phyloP scores from a whole-genome alignment of 1,140 invertebrate genomes.

The Sweltsa coloradensis region DNA sequence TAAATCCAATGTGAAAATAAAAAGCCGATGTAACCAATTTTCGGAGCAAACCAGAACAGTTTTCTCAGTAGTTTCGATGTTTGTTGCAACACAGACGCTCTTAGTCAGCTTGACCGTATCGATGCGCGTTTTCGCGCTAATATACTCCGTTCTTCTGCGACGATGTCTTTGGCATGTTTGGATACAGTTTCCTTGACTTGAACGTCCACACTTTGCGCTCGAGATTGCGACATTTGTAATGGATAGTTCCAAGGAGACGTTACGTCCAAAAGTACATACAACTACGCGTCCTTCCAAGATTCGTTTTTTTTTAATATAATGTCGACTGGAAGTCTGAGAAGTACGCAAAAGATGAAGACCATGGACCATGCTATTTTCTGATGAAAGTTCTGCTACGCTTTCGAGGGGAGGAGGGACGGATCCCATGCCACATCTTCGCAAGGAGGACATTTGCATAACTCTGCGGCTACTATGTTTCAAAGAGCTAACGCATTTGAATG shows the following conservation, averaged over 20 bases:
- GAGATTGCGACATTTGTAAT: too few species aligned
- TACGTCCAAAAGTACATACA: too few species aligned
- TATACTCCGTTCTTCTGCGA: constrained; percentile 77
- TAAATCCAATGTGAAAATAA: constrained; percentile 90
- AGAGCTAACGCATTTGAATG: constrained; percentile 39
- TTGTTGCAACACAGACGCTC: constrained; percentile 64
- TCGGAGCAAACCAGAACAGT: constrained; percentile 46
- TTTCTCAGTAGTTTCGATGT: constrained; percentile 77
- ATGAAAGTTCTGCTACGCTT: constrained; percentile 55
- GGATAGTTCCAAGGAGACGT: constrained; percentile 24
- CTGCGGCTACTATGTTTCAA: constrained; percentile 47
- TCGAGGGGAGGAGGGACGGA: constrained; percentile 52
- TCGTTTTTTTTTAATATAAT: too few species aligned
- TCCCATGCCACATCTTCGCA: constrained; percentile 46
- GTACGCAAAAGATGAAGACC: constrained; percentile 30
- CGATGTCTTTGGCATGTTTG: constrained; percentile 88
- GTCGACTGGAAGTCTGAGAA: constrained; percentile 41
- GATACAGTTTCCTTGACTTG: constrained; percentile 84
- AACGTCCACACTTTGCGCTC: too few species aligned
- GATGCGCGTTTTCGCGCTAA: constrained; percentile 67
- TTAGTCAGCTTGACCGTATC: constrained; percentile 56
- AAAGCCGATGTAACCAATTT: constrained; percentile 49
- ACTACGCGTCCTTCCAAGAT: constrained; percentile 54
- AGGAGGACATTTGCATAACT: constrained; percentile 45
- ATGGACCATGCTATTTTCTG: constrained; percentile 27